Conservation (phyloP, 2,797 vertebrate genomes). For the Discoglossus pictus region DNA sequence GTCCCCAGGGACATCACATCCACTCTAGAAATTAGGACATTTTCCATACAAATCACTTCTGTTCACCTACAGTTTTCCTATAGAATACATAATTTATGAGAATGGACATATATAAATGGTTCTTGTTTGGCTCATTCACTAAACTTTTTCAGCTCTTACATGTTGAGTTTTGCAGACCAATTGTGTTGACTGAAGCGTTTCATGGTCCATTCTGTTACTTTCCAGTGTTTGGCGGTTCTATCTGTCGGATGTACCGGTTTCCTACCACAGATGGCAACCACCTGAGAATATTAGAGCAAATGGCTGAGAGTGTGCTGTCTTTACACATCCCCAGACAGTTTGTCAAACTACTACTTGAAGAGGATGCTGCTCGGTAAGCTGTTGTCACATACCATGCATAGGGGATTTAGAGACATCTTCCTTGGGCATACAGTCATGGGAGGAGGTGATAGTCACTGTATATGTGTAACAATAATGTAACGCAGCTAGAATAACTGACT, state of each 20-base stretch:
- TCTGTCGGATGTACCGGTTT: constrained; percentile 96
- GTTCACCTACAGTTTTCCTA: no score
- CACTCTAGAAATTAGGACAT: no score
- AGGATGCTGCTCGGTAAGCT: constrained; percentile 87
- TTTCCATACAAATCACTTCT: no score
- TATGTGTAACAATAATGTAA: no score
- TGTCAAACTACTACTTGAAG: constrained; percentile 91
- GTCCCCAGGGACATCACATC: no score
- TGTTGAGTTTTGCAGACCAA: no score
- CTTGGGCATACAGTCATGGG: no score
- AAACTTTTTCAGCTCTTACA: background rate
- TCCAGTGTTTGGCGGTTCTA: constrained; percentile 92
- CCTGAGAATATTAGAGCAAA: constrained; percentile 93
- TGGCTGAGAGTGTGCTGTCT: constrained; percentile 92
- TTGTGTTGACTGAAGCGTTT: background rate
- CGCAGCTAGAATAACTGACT: constrained; percentile 4
- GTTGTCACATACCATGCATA: constrained; percentile 14
- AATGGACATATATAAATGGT: background rate
- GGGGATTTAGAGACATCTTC: no score
- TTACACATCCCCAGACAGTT: constrained; percentile 93
- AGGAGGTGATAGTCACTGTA: no score
- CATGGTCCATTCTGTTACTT: background rate
- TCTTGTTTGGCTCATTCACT: background rate
- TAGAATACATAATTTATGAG: no score
- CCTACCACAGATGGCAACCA: constrained; percentile 93